These are phyloP conservation scores for Daktulosphaira vitifoliae DNA, from an alignment of 1,140 invertebrate species.

Conservation along the genomic window DNA sequence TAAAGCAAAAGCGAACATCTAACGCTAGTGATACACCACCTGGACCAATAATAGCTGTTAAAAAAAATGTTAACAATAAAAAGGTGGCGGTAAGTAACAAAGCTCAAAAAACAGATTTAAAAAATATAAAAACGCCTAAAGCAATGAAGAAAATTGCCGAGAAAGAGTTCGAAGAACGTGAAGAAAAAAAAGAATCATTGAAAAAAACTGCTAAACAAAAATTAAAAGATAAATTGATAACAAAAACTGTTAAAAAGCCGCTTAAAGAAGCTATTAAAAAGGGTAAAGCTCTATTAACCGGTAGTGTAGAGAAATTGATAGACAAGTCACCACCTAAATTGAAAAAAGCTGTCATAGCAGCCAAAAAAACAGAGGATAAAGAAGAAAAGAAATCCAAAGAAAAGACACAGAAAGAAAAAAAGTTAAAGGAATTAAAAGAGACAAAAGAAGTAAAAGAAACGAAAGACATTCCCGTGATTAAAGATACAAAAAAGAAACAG, in stretches of 20 bases:
- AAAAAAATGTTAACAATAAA: constrained; percentile 22
- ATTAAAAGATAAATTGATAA: constrained; percentile 17
- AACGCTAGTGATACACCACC: constrained; percentile 21
- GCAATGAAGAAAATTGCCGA: constrained; percentile 18
- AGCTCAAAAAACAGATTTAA: constrained; percentile 13
- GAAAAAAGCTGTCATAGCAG: constrained; percentile 28
- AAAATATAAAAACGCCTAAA: constrained; percentile 24
- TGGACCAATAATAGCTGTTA: constrained; percentile 6
- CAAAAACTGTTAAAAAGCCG: constrained; percentile 13
- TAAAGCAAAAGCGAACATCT: constrained; percentile 8
- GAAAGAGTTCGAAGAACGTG: not conserved
- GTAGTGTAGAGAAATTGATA: constrained; percentile 21
- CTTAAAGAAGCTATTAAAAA: constrained; percentile 30
- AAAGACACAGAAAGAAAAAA: constrained; percentile 27
- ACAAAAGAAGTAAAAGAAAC: constrained; percentile 1
- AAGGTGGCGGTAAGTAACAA: not conserved
- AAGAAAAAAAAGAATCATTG: constrained; percentile 20
- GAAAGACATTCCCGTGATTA: constrained; percentile 18
- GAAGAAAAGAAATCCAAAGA: constrained; percentile 35
- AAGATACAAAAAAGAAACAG: constrained; percentile 29
- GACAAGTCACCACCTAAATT: constrained; percentile 6
- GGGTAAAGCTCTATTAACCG: constrained; percentile 19
- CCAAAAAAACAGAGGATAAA: constrained; percentile 30
- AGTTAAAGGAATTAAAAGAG: not conserved
- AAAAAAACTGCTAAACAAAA: constrained; percentile 21